Evolutionary conservation across 2,113 vertebrate species (phyloP).

Genomic region (Tachysurus fulvidraco): DNA sequence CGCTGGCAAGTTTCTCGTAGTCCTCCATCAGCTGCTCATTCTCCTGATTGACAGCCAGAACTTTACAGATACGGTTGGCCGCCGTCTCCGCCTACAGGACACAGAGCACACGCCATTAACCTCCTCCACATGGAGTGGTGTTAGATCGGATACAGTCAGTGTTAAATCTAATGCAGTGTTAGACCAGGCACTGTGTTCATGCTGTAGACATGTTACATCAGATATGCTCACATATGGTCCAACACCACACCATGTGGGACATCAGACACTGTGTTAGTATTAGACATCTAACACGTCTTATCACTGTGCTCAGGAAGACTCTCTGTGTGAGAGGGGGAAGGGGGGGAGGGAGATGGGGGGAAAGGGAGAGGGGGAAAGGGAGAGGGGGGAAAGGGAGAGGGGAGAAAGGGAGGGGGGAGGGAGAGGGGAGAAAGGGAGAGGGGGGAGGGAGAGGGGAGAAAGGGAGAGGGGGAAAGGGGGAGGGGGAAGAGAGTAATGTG

Average conservation of each 20-base stretch:
- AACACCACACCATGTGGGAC: not conserved
- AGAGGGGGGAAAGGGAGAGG: not conserved
- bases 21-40: slow-evolving; percentile 99
- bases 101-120: slow-evolving; percentile 37
- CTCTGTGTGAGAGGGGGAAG: no score
- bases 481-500: no score
- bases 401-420: not conserved
- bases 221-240: no score
- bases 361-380: no score
- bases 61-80: slow-evolving; percentile 99
- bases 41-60: slow-evolving; percentile 98
- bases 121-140: not conserved
- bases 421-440: not conserved
- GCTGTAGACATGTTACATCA: no score
- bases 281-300: no score
- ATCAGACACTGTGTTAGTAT: not conserved
- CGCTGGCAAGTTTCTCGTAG: slow-evolving; percentile 97
- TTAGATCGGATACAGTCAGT: not conserved
- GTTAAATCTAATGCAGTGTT: not conserved
- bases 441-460: not conserved
- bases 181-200: not conserved
- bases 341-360: no score
- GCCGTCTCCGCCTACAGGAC: slow-evolving; percentile 90
- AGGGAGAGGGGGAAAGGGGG: not conserved
- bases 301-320: no score